Evolutionary conservation across 2,113 vertebrate genomes (phyloP), one percentile per base, ranked within the genome.

Genomic region (Eulemur macaco): DNA sequence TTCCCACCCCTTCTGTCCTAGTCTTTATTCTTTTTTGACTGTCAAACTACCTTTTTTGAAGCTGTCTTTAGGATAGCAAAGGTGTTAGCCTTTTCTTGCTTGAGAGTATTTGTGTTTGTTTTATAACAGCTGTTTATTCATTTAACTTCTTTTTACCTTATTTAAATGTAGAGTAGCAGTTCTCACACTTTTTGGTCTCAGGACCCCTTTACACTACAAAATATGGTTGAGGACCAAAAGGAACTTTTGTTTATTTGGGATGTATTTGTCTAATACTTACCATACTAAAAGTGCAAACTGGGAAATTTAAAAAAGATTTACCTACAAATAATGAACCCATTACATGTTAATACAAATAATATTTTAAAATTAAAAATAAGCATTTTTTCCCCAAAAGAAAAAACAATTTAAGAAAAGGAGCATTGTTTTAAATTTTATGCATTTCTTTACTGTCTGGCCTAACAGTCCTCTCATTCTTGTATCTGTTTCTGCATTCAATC

Each of bases 101-200:
- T 94, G 47, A 91, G 37, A 91, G 29, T 88, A 34, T 89, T 83
- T 87, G 29, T 94, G 8, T 86, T 66, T 94, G 23, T 76, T 96
- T 31, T 86, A 13, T 80, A 74, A 69, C n/a, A 90, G 45, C 90
- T 50, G 1, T 83, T 50, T 71, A 11, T 90, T 91, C 7, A 37
- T 89, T 58, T 83, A 86, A 66, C 21, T 83, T 27, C 78, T 82
- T 76, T 71, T 92, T 71, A 68, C 47, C 5, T 77, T 71, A 74
- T 52, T 92, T 82, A 91, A 91, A 69, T 69, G 27, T 29, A 66
- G 12, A 78, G 37, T 27, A 73, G 4, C 56, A 85, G 13, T 94
- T 96, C 13, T 93, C 39, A 74, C 93, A 95, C n/a, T 50, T 80
- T 74, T 76, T 71, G 52, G 25, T 69, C 15, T 85, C 39, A 25